These are phyloP conservation scores for Cebus imitator DNA, from an alignment of 2,113 vertebrate genomes.

Conservation along the genomic window DNA sequence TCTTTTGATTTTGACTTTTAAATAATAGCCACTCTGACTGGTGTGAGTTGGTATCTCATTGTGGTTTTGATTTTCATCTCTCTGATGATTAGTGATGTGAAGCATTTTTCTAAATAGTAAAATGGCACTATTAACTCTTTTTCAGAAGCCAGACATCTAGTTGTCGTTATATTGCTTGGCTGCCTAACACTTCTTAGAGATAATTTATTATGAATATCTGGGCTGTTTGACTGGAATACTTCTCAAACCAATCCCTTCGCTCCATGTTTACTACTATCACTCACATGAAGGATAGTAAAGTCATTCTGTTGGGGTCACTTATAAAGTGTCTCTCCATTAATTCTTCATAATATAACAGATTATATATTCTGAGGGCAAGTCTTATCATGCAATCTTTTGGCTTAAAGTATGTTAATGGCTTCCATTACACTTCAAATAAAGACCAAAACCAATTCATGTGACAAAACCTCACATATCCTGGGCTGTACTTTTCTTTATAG, in stretches of 20 bases:
- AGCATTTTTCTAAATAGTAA: not conserved
- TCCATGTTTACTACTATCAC: too few species aligned
- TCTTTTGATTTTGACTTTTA: too few species aligned
- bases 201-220: not conserved
- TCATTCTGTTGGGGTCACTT: not conserved
- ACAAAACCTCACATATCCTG: not conserved
- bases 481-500: accelerated
- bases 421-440: not conserved
- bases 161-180: not conserved
- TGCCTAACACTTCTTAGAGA: not conserved
- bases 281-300: not conserved
- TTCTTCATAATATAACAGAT: not conserved
- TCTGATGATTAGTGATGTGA: too few species aligned
- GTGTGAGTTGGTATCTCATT: too few species aligned
- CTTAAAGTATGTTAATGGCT: not conserved
- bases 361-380: not conserved
- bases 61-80: too few species aligned
- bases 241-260: not conserved
- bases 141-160: not conserved
- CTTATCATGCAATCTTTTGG: not conserved
- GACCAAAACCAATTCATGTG: not conserved
- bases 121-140: not conserved
- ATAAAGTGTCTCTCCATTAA: not conserved
- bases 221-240: not conserved
- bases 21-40: too few species aligned